Evolutionary conservation across 2,888 invertebrate species (phyloP).

Genomic region (Xylophagus ater): DNA sequence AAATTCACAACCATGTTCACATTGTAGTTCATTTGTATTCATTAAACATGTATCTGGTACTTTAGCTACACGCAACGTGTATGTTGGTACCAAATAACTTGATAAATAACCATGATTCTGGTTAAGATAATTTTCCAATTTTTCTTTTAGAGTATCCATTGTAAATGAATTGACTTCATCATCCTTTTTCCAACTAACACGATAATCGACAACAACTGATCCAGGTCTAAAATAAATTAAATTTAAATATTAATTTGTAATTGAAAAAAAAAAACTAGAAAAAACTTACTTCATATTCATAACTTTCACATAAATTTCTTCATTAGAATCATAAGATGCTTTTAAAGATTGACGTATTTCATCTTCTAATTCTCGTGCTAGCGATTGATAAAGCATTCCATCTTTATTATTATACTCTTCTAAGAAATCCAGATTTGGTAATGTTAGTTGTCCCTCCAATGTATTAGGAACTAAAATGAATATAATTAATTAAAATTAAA

Average conservation of each 20-base stretch:
- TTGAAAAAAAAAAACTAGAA: not conserved
- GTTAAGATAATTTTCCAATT: slow-evolving; percentile 42
- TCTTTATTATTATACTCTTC: slow-evolving; percentile 48
- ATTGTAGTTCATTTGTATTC: slow-evolving; percentile 44
- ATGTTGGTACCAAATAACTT: slow-evolving; percentile 32
- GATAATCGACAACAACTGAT: slow-evolving; percentile 52
- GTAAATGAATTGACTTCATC: slow-evolving; percentile 42
- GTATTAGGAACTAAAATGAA: slow-evolving; percentile 52
- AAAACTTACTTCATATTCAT: slow-evolving; percentile 48
- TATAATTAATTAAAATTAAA: slow-evolving; percentile 1
- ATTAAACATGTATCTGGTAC: slow-evolving; percentile 54
- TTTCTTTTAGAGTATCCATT: slow-evolving; percentile 39
- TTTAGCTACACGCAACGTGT: slow-evolving; percentile 25
- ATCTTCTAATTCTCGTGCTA: slow-evolving; percentile 48
- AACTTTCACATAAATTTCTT: slow-evolving; percentile 49
- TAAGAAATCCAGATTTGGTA: slow-evolving; percentile 54
- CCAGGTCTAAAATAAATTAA: slow-evolving; percentile 45
- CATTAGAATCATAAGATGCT: slow-evolving; percentile 41
- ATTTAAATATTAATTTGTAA: not conserved
- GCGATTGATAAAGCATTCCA: slow-evolving; percentile 50
- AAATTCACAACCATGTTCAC: slow-evolving; percentile 56
- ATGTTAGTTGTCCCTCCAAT: slow-evolving; percentile 53
- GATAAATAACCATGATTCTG: slow-evolving; percentile 52
- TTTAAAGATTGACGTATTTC: slow-evolving; percentile 45
- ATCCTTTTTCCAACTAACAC: slow-evolving; percentile 53